Evolutionary conservation across 2,113 vertebrate genomes (phyloP).

Genomic region (Hippocampus comes): DNA sequence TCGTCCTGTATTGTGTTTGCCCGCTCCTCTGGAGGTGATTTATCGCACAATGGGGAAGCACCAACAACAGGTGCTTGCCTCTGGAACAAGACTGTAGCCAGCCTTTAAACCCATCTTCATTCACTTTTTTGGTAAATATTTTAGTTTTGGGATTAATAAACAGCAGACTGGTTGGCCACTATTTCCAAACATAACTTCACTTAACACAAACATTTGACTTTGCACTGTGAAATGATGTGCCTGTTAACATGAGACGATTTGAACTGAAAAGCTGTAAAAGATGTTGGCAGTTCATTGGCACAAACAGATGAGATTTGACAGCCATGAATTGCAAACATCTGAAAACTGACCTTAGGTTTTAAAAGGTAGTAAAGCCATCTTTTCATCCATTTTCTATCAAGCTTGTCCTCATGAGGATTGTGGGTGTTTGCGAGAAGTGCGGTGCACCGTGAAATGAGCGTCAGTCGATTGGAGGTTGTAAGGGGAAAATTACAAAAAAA

Average conservation of each 20-base stretch:
- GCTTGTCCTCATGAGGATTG: too few relatives aligned
- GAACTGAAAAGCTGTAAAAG: too few relatives aligned
- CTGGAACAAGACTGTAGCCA: slow-evolving; percentile 22
- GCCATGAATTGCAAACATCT: too few relatives aligned
- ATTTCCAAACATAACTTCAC: slow-evolving; percentile 41
- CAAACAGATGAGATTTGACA: too few relatives aligned
- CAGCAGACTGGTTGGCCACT: not conserved
- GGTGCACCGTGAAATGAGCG: too few relatives aligned
- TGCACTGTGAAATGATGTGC: slow-evolving; percentile 21
- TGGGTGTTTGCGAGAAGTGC: too few relatives aligned
- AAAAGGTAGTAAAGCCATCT: too few relatives aligned
- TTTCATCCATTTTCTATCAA: too few relatives aligned
- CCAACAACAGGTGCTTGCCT: slow-evolving; percentile 37
- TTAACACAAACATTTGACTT: slow-evolving; percentile 32
- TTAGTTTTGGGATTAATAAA: not conserved
- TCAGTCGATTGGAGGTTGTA: too few relatives aligned
- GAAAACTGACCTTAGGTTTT: too few relatives aligned
- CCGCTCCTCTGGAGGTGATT: slow-evolving; percentile 31
- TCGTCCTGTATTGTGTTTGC: slow-evolving; percentile 31
- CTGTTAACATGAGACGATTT: not conserved
- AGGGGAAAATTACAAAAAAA: too few relatives aligned
- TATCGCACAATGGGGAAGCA: slow-evolving; percentile 13
- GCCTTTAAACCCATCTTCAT: slow-evolving; percentile 18
- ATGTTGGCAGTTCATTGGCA: too few relatives aligned
- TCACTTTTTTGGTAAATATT: not conserved